Percentiles rank a stretch among this genome's conserved stretches.
phyloP scores from a whole-genome alignment of 2,797 vertebrate species.

The Syngnathus acus region DNA sequence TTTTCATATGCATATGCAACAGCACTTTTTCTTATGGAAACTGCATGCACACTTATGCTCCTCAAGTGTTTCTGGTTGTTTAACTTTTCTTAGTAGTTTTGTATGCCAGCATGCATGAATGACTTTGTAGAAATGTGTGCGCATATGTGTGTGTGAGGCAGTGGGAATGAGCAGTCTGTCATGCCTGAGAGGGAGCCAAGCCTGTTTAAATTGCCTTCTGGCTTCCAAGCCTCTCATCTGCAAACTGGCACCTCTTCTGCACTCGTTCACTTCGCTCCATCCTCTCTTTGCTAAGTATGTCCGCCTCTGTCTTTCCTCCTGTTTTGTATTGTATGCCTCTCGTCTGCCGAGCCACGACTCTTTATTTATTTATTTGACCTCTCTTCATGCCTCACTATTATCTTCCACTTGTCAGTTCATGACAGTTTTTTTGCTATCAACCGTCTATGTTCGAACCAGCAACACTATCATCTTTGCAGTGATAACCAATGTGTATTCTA shows the following conservation, averaged over 20 bases:
- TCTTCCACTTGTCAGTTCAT: constrained; percentile 36
- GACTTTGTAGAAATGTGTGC: constrained; percentile 41
- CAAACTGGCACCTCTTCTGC: constrained; percentile 60
- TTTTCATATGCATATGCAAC: constrained; percentile 52
- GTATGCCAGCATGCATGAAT: constrained; percentile 55
- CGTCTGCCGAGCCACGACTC: constrained; percentile 32
- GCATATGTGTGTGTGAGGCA: constrained; percentile 20
- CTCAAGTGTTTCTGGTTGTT: constrained; percentile 61
- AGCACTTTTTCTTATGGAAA: constrained; percentile 40
- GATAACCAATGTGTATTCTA: not conserved
- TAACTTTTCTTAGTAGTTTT: constrained; percentile 62
- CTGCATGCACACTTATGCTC: constrained; percentile 52
- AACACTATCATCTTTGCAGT: not conserved
- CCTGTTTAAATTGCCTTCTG: constrained; percentile 73
- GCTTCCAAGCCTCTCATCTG: constrained; percentile 69
- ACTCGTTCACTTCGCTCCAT: not conserved
- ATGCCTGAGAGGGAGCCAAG: constrained; percentile 65
- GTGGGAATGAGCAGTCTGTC: constrained; percentile 66
- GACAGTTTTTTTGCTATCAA: not conserved
- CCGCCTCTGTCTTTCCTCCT: constrained; percentile 49
- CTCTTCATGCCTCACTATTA: constrained; percentile 20
- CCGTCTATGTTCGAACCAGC: not conserved
- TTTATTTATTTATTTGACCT: constrained; percentile 10
- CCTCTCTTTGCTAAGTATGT: constrained; percentile 43
- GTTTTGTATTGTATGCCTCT: constrained; percentile 48